A percentile compares a stretch with the other conserved stretches of the same genome.
Conservation (phyloP, 1,140 invertebrate genomes). For the Gryllus bimaculatus region DNA sequence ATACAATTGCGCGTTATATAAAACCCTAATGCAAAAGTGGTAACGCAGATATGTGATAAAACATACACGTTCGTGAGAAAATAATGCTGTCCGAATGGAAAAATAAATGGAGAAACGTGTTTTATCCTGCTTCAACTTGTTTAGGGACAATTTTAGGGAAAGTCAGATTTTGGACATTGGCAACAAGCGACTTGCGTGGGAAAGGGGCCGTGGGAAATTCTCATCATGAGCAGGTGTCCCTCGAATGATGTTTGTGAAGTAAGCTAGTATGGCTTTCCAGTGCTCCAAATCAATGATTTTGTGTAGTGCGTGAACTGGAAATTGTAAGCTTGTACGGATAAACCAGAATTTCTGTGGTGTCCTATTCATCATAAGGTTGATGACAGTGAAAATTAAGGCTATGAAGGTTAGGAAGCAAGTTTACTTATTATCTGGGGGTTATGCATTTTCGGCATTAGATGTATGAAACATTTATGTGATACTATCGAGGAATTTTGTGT, state of each 20-base stretch:
- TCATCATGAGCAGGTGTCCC: conserved; percentile 23
- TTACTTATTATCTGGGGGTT: background rate
- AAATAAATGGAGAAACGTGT: background rate
- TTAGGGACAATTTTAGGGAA: conserved; percentile 14
- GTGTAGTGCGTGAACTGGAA: conserved; percentile 14
- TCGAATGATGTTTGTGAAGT: conserved; percentile 24
- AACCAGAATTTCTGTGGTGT: background rate
- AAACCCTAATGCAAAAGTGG: no score
- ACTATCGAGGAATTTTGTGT: no score
- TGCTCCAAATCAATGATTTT: conserved; percentile 23
- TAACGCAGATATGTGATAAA: no score
- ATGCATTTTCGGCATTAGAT: background rate
- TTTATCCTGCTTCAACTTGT: background rate
- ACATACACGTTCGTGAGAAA: no score
- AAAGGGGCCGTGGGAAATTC: conserved; percentile 24
- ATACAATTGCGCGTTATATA: background rate
- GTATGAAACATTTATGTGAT: no score
- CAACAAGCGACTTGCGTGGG: conserved; percentile 21
- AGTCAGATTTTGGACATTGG: conserved; percentile 18
- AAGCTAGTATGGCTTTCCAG: conserved; percentile 21
- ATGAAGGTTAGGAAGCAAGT: conserved; percentile 4
- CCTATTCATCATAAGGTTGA: background rate
- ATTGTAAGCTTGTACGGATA: background rate
- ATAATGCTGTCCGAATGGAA: background rate
- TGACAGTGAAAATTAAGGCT: background rate